Percentiles rank a stretch among this genome's conserved stretches.
These are phyloP conservation scores for Camponotus fellah DNA, from an alignment of 2,888 invertebrate genomes.

Conservation along the genomic window DNA sequence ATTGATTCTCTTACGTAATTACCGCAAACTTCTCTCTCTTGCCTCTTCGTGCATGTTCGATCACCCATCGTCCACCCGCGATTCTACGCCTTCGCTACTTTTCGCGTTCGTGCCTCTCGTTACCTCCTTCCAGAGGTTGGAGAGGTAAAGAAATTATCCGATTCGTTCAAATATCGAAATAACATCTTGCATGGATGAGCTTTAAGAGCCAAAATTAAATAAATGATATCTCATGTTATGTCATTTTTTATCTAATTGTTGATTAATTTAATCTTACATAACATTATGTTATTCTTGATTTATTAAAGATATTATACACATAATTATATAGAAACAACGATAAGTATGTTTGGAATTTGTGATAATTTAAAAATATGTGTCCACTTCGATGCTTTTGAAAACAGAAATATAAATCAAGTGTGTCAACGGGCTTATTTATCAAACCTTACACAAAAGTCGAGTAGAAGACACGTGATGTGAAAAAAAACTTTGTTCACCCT, in stretches of 20 bases:
- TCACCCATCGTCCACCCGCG: constrained; percentile 1
- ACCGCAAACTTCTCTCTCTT: constrained; percentile 56
- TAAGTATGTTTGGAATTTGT: not conserved
- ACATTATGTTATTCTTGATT: not conserved
- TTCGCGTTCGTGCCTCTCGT: constrained; percentile 35
- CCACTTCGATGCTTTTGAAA: not conserved
- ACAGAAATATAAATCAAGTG: constrained; percentile 58
- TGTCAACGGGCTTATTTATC: constrained; percentile 45
- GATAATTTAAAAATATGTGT: not conserved
- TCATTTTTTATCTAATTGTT: not conserved
- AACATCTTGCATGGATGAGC: constrained; percentile 17
- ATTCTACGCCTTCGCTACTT: constrained; percentile 6
- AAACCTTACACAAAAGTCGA: constrained; percentile 53
- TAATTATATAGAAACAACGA: not conserved
- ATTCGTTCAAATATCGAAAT: constrained; percentile 12
- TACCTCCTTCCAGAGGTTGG: constrained; percentile 21
- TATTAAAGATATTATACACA: not conserved
- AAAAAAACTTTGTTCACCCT: constrained; percentile 63
- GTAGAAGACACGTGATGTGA: constrained; percentile 53
- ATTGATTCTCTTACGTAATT: constrained; percentile 80
- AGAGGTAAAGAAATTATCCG: constrained; percentile 57
- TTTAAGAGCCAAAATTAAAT: constrained; percentile 1
- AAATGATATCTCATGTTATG: not conserved
- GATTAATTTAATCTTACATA: not conserved
- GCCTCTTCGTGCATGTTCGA: not conserved